Conservation (phyloP, 2,797 vertebrate genomes). For the Rhabdophis nuchalis region DNA sequence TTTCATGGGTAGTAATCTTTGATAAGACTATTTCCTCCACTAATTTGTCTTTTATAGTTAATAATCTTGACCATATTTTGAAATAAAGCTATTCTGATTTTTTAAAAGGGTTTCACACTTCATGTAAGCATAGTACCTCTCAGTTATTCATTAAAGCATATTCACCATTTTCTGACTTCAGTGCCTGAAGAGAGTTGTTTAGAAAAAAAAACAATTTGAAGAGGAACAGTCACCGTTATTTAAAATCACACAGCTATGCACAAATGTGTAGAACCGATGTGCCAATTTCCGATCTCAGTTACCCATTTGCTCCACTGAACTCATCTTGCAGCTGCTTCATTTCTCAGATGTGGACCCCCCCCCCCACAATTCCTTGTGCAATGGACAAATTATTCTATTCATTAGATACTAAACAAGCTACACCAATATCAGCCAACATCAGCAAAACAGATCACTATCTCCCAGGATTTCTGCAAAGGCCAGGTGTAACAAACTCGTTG, state of each 20-base stretch:
- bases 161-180: neutral
- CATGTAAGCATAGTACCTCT: neutral
- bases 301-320: conserved; percentile 2
- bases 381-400: neutral
- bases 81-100: neutral
- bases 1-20: neutral
- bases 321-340: conserved; percentile 4
- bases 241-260: neutral
- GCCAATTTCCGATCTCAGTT: neutral
- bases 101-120: neutral
- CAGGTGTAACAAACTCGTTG: conserved; percentile 9
- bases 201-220: neutral
- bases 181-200: neutral
- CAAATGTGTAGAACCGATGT: neutral
- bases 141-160: neutral
- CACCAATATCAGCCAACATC: conserved; percentile 2
- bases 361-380: neutral
- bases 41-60: neutral
- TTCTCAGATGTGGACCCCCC: neutral
- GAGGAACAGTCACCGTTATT: neutral
- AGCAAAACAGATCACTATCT: conserved; percentile 3
- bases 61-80: neutral
- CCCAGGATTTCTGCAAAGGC: neutral
- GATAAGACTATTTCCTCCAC: neutral
- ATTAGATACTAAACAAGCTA: conserved; percentile 1